Conservation (phyloP, 2,888 invertebrate genomes). For the Nomada flava region DNA sequence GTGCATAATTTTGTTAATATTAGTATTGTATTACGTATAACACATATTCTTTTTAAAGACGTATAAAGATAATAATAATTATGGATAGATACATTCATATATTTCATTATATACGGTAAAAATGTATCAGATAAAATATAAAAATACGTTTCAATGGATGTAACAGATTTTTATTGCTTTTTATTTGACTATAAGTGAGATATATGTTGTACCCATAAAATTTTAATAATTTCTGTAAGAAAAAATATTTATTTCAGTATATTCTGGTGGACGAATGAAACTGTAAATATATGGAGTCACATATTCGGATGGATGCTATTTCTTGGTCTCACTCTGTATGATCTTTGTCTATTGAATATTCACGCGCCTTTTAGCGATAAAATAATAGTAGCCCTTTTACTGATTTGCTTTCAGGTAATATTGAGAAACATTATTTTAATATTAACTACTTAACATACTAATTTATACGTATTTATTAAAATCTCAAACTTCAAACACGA, state of each 20-base stretch:
- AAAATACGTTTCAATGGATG: neutral
- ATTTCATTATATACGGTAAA: too few species aligned
- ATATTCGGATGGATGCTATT: slow-evolving; percentile 94
- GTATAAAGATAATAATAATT: too few species aligned
- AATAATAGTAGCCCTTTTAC: slow-evolving; percentile 92
- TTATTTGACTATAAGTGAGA: neutral
- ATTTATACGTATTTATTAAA: neutral
- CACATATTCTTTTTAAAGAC: too few species aligned
- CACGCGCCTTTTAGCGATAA: slow-evolving; percentile 93
- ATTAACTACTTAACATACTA: too few species aligned
- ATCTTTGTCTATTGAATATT: slow-evolving; percentile 91
- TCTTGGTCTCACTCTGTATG: slow-evolving; percentile 92
- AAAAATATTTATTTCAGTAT: slow-evolving; percentile 87
- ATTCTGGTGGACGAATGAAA: slow-evolving; percentile 99
- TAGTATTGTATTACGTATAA: too few species aligned
- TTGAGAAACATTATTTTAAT: neutral
- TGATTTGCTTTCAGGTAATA: slow-evolving; percentile 94
- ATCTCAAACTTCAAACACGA: neutral
- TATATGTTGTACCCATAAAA: neutral
- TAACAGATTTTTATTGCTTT: too few species aligned
- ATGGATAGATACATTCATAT: too few species aligned
- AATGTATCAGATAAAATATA: too few species aligned
- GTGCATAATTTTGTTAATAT: neutral
- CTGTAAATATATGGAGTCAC: slow-evolving; percentile 99
- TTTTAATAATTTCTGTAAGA: neutral